Evolutionary conservation across 2,113 vertebrate genomes (phyloP).

Genomic region (Empidonax alnorum): DNA sequence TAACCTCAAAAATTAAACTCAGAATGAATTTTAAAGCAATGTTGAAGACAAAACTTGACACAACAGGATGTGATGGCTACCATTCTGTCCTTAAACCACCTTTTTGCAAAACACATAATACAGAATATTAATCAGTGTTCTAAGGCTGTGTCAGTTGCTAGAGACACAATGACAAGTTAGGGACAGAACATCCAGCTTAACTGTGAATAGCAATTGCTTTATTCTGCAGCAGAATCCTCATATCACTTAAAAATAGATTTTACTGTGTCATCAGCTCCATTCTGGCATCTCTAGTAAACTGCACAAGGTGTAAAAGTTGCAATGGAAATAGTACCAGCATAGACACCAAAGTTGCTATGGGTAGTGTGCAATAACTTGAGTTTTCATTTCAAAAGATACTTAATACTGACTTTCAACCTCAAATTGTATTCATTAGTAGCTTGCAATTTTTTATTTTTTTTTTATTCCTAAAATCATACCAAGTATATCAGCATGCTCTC

Average conservation of each 20-base stretch:
- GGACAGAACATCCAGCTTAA: slow-evolving; percentile 27
- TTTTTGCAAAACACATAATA: slow-evolving; percentile 9
- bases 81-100: slow-evolving; percentile 51
- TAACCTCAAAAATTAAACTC: not conserved
- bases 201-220: slow-evolving; percentile 19
- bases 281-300: slow-evolving; percentile 35
- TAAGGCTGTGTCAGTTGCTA: slow-evolving; percentile 27
- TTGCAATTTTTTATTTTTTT: slow-evolving; percentile 31
- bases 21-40: not conserved
- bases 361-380: not conserved
- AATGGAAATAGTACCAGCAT: not conserved
- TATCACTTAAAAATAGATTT: slow-evolving; percentile 51
- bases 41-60: not conserved
- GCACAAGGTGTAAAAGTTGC: not conserved
- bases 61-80: not conserved
- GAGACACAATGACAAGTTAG: slow-evolving; percentile 51
- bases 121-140: slow-evolving; percentile 52
- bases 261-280: slow-evolving; percentile 41
- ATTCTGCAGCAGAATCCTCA: slow-evolving; percentile 19
- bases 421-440: slow-evolving; percentile 48
- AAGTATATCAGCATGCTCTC: slow-evolving; percentile 78
- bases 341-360: slow-evolving; percentile 5
- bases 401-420: slow-evolving; percentile 60
- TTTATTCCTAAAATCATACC: slow-evolving; percentile 74
- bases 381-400: slow-evolving; percentile 60